Evolutionary conservation across 1,140 invertebrate genomes (phyloP).

Genomic region (Archegozetes longisetosus): DNA sequence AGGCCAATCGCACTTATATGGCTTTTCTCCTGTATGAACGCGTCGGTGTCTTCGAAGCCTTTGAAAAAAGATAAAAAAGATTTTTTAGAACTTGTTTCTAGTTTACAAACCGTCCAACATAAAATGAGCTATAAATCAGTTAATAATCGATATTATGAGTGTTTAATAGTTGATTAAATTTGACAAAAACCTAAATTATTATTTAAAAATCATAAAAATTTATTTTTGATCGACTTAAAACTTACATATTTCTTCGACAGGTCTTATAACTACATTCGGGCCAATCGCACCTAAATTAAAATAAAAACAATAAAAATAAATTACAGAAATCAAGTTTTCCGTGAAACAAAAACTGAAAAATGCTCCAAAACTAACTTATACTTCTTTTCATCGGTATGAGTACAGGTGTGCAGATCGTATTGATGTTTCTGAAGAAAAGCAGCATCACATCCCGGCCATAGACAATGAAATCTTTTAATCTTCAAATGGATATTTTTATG

Average conservation of each 20-base stretch:
- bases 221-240: not conserved
- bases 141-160: too few relatives aligned
- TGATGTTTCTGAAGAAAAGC: not conserved
- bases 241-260: not conserved
- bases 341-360: too few relatives aligned
- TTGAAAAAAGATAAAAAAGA: not conserved
- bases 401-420: not conserved
- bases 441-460: not conserved
- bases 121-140: too few relatives aligned
- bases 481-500: not conserved
- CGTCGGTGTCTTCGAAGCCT: not conserved
- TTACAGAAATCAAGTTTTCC: too few relatives aligned
- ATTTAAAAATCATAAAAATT: too few relatives aligned
- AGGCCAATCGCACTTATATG: not conserved
- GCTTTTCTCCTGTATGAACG: not conserved
- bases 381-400: not conserved
- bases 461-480: not conserved
- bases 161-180: too few relatives aligned
- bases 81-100: too few relatives aligned
- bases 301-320: too few relatives aligned
- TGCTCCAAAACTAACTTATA: too few relatives aligned
- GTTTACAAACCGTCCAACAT: too few relatives aligned
- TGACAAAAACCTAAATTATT: too few relatives aligned
- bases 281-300: too few relatives aligned
- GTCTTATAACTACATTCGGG: not conserved